Evolutionary conservation across 2,888 invertebrate genomes (phyloP).

Genomic region (Lasioglossum pauxillum): DNA sequence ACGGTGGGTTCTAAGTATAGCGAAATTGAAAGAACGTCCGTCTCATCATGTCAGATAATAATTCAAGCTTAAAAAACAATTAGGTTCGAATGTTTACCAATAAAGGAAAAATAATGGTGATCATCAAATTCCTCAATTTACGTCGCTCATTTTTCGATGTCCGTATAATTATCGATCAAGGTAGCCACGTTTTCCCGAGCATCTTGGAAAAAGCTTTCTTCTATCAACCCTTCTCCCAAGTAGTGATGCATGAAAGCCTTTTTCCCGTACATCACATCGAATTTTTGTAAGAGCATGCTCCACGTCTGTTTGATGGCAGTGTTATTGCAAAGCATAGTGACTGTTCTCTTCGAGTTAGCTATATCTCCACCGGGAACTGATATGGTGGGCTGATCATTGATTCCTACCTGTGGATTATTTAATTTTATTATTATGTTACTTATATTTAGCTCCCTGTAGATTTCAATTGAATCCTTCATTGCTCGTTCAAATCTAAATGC

Average conservation of each 20-base stretch:
- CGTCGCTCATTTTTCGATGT: slow-evolving; percentile 86
- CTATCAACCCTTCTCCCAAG: slow-evolving; percentile 88
- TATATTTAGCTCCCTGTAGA: neutral
- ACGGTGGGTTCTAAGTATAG: neutral
- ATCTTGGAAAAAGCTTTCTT: slow-evolving; percentile 88
- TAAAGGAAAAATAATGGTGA: no score
- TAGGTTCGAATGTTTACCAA: neutral
- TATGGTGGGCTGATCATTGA: slow-evolving; percentile 91
- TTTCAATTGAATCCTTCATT: neutral
- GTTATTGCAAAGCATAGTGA: slow-evolving; percentile 94
- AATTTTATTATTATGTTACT: neutral
- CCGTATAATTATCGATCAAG: slow-evolving; percentile 88
- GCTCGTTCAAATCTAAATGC: neutral
- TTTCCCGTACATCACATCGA: slow-evolving; percentile 92
- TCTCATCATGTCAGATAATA: neutral
- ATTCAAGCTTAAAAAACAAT: neutral
- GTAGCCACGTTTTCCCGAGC: slow-evolving; percentile 88
- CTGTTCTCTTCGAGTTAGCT: slow-evolving; percentile 90
- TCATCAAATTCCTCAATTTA: neutral
- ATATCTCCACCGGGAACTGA: slow-evolving; percentile 91
- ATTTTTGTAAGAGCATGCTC: slow-evolving; percentile 92
- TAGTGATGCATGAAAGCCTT: slow-evolving; percentile 96
- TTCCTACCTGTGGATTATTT: slow-evolving; percentile 86
- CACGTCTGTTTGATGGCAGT: slow-evolving; percentile 93
- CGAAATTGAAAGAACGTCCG: neutral